A percentile compares a stretch with the other conserved stretches of the same genome.
These are phyloP conservation scores for Drosophila phalerata DNA, from an alignment of 2,888 invertebrate species.

Conservation along the genomic window DNA sequence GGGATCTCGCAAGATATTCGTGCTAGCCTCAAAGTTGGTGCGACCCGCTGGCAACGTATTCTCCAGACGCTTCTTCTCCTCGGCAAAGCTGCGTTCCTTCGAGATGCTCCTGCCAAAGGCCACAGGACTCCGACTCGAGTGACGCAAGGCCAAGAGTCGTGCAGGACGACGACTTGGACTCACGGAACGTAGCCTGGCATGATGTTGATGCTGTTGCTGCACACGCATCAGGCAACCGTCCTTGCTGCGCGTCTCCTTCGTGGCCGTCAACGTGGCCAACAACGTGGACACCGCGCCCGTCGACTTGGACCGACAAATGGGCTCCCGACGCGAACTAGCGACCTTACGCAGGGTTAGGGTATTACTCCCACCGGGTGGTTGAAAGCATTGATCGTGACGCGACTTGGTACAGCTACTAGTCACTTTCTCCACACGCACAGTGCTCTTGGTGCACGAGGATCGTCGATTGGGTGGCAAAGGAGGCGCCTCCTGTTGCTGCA, in stretches of 20 bases:
- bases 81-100: conserved; percentile 88
- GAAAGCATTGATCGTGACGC: conserved; percentile 84
- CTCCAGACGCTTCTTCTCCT: conserved; percentile 86
- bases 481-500: conserved; percentile 77
- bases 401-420: conserved; percentile 65
- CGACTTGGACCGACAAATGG: conserved; percentile 84
- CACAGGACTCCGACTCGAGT: conserved; percentile 85
- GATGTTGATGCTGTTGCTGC: conserved; percentile 68
- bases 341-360: conserved; percentile 84
- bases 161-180: conserved; percentile 80
- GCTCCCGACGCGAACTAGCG: conserved; percentile 73
- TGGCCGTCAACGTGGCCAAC: conserved; percentile 64
- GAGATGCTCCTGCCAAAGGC: conserved; percentile 86
- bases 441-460: conserved; percentile 88
- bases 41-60: conserved; percentile 82
- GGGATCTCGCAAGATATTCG: conserved; percentile 86
- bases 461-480: conserved; percentile 92
- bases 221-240: conserved; percentile 67
- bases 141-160: conserved; percentile 74
- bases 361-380: conserved; percentile 80
- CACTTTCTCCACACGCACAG: conserved; percentile 87
- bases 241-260: conserved; percentile 66
- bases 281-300: conserved; percentile 81
- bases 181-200: conserved; percentile 76
- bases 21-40: conserved; percentile 84